A percentile compares a stretch with the other conserved stretches of the same genome.
Evolutionary conservation across 2,797 vertebrate species (phyloP).

Genomic region (Anguilla obscura): DNA sequence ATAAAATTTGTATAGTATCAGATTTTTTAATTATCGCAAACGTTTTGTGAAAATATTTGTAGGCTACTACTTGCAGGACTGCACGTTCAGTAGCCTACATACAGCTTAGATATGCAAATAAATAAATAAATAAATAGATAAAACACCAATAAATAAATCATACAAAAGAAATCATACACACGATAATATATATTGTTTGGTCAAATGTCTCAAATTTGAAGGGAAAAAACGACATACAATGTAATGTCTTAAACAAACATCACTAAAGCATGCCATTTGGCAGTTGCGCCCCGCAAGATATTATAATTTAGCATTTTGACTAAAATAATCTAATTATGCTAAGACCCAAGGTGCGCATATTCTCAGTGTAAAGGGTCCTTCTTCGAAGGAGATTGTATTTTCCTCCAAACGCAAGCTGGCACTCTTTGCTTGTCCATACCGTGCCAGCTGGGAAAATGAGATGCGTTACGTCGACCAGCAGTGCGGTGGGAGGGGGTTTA

Average conservation of each 20-base stretch:
- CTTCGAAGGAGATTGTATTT: not conserved
- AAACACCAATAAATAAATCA: not conserved
- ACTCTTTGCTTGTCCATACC: not conserved
- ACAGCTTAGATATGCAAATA: not conserved
- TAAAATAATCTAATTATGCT: not conserved
- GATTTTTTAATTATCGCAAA: too few species aligned
- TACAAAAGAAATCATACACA: not conserved
- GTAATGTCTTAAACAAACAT: too few species aligned
- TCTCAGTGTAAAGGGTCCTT: not conserved
- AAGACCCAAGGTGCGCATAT: not conserved
- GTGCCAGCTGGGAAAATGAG: constrained; percentile 38
- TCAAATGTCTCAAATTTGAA: too few species aligned
- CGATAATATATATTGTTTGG: too few species aligned
- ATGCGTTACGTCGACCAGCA: constrained; percentile 54
- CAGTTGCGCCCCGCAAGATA: not conserved
- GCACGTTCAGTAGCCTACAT: not conserved
- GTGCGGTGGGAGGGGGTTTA: constrained; percentile 60
- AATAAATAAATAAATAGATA: not conserved
- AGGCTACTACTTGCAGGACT: too few species aligned
- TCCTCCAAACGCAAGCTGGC: constrained; percentile 8
- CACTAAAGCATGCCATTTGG: too few species aligned
- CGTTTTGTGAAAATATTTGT: too few species aligned
- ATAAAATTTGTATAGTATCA: too few species aligned
- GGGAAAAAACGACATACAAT: too few species aligned
- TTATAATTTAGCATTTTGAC: not conserved